Percentiles rank a stretch among this genome's conserved stretches.
Evolutionary conservation across 2,113 vertebrate species (phyloP).

Genomic region (Neopipo cinnamomea): DNA sequence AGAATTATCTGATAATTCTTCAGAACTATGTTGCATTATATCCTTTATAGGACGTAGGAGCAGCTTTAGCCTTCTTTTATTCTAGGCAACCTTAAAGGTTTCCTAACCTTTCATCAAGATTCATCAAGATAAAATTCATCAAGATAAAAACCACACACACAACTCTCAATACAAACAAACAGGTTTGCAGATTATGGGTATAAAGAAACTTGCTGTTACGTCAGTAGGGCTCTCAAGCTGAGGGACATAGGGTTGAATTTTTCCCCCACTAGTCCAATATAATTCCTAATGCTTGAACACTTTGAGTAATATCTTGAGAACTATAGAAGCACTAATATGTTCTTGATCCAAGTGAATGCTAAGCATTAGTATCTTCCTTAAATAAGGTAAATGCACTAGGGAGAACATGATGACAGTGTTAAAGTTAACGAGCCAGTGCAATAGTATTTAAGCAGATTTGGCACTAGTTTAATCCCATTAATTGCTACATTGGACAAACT

Average conservation of each 20-base stretch:
- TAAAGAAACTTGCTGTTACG: background rate
- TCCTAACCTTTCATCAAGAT: background rate
- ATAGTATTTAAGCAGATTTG: constrained; percentile 43
- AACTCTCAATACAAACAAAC: background rate
- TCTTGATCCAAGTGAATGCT: background rate
- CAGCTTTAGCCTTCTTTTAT: background rate
- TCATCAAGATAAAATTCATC: background rate
- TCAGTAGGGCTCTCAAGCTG: background rate
- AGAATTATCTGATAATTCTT: background rate
- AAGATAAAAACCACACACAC: background rate
- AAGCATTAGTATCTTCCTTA: constrained; percentile 1
- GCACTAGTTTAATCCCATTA: constrained; percentile 50
- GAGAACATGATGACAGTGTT: constrained; percentile 43
- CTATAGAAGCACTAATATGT: background rate
- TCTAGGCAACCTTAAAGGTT: background rate
- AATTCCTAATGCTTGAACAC: background rate
- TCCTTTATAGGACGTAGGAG: background rate
- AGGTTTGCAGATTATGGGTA: background rate
- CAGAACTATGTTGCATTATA: background rate
- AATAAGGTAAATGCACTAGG: constrained; percentile 33
- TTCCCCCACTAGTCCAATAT: background rate
- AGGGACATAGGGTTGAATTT: background rate
- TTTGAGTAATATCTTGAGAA: background rate
- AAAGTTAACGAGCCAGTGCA: constrained; percentile 48
- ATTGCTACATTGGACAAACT: constrained; percentile 40